phyloP scores from a whole-genome alignment of 2,797 vertebrate species.

The Poeciliopsis infans region DNA sequence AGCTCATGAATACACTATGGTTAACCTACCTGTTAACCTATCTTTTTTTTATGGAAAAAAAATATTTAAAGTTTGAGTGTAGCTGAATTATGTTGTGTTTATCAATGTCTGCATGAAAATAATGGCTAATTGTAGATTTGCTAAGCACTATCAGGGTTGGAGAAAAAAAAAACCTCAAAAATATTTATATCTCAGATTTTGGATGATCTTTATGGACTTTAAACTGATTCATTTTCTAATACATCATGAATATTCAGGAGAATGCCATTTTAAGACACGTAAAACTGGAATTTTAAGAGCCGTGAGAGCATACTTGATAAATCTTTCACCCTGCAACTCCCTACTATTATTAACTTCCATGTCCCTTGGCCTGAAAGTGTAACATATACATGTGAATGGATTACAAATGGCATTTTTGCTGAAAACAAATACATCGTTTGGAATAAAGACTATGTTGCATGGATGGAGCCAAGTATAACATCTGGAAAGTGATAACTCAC shows the following conservation, averaged over 20 bases:
- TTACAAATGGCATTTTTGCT: neutral
- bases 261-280: neutral
- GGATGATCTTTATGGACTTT: neutral
- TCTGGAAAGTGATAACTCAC: neutral
- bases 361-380: neutral
- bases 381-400: neutral
- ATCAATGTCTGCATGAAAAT: neutral
- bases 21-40: too few relatives aligned
- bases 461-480: neutral
- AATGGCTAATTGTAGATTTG: neutral
- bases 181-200: neutral
- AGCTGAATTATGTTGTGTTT: neutral
- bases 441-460: neutral
- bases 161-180: neutral
- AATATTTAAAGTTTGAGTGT: neutral
- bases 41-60: too few relatives aligned
- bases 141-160: neutral
- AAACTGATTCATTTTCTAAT: neutral
- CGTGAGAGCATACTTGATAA: neutral
- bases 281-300: neutral
- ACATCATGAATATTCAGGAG: neutral
- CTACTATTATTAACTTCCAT: neutral
- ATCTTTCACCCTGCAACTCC: neutral
- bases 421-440: neutral
- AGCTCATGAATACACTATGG: neutral